phyloP scores from a whole-genome alignment of 2,888 invertebrate species.

The Sinopyrophorus schimmeli region DNA sequence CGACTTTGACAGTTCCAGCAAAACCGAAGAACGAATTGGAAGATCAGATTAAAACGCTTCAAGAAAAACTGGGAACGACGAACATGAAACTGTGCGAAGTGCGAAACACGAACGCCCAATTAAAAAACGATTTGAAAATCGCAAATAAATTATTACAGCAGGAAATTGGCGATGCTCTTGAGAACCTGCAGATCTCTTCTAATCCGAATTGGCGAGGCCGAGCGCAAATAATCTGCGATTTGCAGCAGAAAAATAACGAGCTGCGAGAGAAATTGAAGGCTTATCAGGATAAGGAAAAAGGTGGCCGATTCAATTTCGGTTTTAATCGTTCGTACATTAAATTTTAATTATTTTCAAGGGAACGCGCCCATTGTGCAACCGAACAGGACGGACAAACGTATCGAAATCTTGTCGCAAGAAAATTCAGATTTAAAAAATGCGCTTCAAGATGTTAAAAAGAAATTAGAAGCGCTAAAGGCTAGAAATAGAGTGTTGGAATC shows the following conservation, averaged over 20 bases:
- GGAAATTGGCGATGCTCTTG: conserved; percentile 74
- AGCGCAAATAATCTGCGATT: conserved; percentile 71
- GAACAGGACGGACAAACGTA: conserved; percentile 36
- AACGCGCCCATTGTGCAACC: not conserved
- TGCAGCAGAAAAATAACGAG: conserved; percentile 71
- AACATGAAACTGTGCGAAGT: conserved; percentile 69
- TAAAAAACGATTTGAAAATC: conserved; percentile 72
- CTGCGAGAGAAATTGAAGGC: conserved; percentile 64
- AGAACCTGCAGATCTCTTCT: conserved; percentile 64
- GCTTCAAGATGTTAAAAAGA: conserved; percentile 64
- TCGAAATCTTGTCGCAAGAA: conserved; percentile 65
- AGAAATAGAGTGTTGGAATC: conserved; percentile 70
- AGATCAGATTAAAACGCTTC: conserved; percentile 62
- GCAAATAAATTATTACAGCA: conserved; percentile 75
- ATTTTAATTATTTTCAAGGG: not conserved
- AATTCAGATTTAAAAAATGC: conserved; percentile 60
- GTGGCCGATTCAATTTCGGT: not conserved
- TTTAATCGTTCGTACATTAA: not conserved
- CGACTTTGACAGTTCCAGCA: conserved; percentile 16
- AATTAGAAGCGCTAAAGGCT: conserved; percentile 68
- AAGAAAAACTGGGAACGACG: conserved; percentile 63
- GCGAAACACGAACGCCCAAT: conserved; percentile 68
- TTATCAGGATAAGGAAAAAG: conserved; percentile 40
- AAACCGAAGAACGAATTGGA: conserved; percentile 52
- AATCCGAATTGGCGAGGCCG: conserved; percentile 75